phyloP scores from a whole-genome alignment of 2,113 vertebrate species.

The Coptodon rendalli region DNA sequence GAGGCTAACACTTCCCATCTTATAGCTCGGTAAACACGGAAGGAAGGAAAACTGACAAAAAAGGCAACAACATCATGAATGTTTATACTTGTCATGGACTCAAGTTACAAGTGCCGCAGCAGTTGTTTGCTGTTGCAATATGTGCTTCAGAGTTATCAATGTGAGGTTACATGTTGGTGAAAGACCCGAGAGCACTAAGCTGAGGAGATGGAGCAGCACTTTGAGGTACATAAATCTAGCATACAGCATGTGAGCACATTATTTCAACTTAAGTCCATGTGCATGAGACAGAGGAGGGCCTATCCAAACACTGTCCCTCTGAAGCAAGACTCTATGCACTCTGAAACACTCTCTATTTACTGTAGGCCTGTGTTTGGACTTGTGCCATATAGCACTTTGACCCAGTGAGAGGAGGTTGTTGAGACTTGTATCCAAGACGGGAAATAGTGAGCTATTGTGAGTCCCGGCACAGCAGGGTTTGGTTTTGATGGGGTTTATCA shows the following conservation, averaged over 20 bases:
- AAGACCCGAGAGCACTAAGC: slow-evolving; percentile 6
- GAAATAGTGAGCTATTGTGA: slow-evolving; percentile 69
- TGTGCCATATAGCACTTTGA: slow-evolving; percentile 66
- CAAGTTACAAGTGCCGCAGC: slow-evolving; percentile 79
- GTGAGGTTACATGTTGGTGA: slow-evolving; percentile 65
- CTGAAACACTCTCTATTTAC: slow-evolving; percentile 50
- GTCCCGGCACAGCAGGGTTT: slow-evolving; percentile 49
- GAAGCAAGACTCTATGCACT: slow-evolving; percentile 42
- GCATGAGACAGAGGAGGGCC: slow-evolving; percentile 72
- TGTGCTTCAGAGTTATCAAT: slow-evolving; percentile 81
- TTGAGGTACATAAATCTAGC: slow-evolving; percentile 85
- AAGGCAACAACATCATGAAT: slow-evolving; percentile 80
- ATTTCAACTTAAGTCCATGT: slow-evolving; percentile 81
- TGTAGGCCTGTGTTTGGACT: slow-evolving; percentile 61
- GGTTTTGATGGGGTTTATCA: slow-evolving; percentile 45
- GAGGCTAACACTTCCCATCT: slow-evolving; percentile 14
- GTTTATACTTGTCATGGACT: slow-evolving; percentile 83
- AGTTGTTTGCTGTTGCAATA: slow-evolving; percentile 82
- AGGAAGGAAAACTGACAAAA: background rate
- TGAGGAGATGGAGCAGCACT: slow-evolving; percentile 76
- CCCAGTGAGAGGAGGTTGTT: slow-evolving; percentile 59
- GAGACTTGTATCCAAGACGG: slow-evolving; percentile 54
- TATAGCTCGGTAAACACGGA: slow-evolving; percentile 13
- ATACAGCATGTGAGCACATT: slow-evolving; percentile 87
- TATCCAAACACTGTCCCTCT: slow-evolving; percentile 62